Percentiles rank a stretch among this genome's conserved stretches.
Evolutionary conservation across 2,113 vertebrate species (phyloP).

Genomic region (Platysternon megacephalum): DNA sequence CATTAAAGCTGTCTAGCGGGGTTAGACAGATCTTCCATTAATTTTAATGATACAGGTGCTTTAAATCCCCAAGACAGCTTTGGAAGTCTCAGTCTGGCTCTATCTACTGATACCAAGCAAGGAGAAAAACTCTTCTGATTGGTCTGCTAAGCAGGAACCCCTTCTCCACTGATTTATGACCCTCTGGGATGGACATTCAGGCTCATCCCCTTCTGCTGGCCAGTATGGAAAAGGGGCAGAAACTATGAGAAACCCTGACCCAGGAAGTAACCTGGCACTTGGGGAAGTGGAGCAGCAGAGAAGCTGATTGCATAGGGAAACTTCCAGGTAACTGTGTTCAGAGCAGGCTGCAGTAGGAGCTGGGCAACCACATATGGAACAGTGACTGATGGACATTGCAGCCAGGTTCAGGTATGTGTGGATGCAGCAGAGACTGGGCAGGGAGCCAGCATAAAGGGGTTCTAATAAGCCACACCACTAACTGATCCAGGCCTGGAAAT

Average conservation of each 20-base stretch:
- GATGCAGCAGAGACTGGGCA: not conserved
- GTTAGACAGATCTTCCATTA: not conserved
- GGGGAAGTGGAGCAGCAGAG: not conserved
- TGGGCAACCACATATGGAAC: not conserved
- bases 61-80: not conserved
- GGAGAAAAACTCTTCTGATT: not conserved
- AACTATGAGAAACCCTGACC: not conserved
- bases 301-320: not conserved
- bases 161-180: not conserved
- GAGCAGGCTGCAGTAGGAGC: not conserved
- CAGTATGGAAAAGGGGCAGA: not conserved
- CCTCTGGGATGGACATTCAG: not conserved
- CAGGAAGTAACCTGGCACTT: not conserved
- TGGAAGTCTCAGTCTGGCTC: not conserved
- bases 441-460: not conserved
- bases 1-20: not conserved
- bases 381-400: not conserved
- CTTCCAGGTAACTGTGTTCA: not conserved
- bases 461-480: not conserved
- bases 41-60: not conserved
- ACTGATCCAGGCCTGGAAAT: not conserved
- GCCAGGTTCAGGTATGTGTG: not conserved
- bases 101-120: not conserved
- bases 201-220: not conserved
- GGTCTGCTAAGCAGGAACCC: accelerated